These are phyloP conservation scores for Saccopteryx leptura DNA, from an alignment of 2,113 vertebrate species.

Conservation along the genomic window DNA sequence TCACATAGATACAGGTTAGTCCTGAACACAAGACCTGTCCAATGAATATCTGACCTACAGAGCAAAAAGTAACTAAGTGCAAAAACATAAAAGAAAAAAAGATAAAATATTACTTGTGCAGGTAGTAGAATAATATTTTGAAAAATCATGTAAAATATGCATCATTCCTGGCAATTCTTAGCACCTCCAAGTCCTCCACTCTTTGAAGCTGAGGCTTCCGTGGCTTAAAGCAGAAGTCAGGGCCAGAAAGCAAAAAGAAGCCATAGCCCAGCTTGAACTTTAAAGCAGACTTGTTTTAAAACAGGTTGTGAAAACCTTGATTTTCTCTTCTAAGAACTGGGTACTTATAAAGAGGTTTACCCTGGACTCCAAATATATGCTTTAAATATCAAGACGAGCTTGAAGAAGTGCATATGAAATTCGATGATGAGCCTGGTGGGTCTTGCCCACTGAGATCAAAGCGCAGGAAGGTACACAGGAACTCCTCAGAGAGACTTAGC, in stretches of 20 bases:
- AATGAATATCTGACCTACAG: background rate
- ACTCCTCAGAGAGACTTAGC: background rate
- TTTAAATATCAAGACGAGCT: conserved; percentile 23
- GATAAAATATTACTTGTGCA: background rate
- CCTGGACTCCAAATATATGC: background rate
- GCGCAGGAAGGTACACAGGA: background rate
- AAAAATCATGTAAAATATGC: background rate
- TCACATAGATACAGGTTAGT: conserved; percentile 1
- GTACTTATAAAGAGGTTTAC: background rate
- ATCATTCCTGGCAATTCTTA: background rate
- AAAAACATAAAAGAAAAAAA: conserved; percentile 32
- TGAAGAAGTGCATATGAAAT: conserved; percentile 7
- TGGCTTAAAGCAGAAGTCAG: background rate
- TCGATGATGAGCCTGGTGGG: background rate
- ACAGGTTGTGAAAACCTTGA: background rate
- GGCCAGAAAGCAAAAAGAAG: background rate
- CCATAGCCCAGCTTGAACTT: background rate
- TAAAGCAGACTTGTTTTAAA: background rate
- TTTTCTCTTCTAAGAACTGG: background rate
- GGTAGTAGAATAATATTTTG: conserved; percentile 6
- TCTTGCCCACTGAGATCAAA: background rate
- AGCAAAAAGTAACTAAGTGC: background rate
- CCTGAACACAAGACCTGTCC: background rate
- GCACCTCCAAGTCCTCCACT: background rate
- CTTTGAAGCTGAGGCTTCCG: background rate